phyloP scores from a whole-genome alignment of 2,888 invertebrate species.

The Idaea straminata region DNA sequence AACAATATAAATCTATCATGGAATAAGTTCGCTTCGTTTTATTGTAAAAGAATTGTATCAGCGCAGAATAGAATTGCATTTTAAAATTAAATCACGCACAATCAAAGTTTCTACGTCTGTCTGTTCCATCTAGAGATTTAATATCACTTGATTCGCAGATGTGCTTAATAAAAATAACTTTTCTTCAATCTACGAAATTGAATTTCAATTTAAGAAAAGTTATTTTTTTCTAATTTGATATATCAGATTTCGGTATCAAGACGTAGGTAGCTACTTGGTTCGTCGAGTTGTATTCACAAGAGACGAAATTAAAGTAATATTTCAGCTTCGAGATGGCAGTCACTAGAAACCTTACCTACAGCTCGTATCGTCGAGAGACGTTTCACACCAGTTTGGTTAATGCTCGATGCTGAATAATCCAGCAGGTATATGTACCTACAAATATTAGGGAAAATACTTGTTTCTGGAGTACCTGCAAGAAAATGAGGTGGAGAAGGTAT shows the following conservation, averaged over 20 bases:
- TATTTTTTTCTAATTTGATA: conserved; percentile 38
- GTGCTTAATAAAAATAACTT: not conserved
- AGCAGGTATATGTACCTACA: not conserved
- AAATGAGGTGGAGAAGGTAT: not conserved
- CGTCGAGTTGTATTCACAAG: conserved; percentile 38
- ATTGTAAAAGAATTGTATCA: not conserved
- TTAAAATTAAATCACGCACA: conserved; percentile 6
- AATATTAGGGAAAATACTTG: not conserved
- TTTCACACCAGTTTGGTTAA: conserved; percentile 7
- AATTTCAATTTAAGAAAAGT: conserved; percentile 11
- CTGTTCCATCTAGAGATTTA: not conserved
- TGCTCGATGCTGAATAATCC: conserved; percentile 7
- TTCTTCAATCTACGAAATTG: not conserved
- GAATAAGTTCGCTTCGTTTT: not conserved
- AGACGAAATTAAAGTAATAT: conserved; percentile 49
- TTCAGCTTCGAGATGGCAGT: conserved; percentile 34
- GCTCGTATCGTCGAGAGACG: conserved; percentile 10
- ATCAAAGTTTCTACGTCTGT: conserved; percentile 2
- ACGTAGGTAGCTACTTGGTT: conserved; percentile 22
- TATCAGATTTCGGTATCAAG: conserved; percentile 37
- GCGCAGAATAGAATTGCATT: conserved; percentile 4
- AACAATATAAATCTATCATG: not conserved
- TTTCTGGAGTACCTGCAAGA: not conserved
- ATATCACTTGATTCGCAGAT: not conserved
- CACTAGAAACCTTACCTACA: conserved; percentile 11